Base-by-base conservation (phyloP, 2,888 invertebrate genomes). In the Chironomus tentans region DNA sequence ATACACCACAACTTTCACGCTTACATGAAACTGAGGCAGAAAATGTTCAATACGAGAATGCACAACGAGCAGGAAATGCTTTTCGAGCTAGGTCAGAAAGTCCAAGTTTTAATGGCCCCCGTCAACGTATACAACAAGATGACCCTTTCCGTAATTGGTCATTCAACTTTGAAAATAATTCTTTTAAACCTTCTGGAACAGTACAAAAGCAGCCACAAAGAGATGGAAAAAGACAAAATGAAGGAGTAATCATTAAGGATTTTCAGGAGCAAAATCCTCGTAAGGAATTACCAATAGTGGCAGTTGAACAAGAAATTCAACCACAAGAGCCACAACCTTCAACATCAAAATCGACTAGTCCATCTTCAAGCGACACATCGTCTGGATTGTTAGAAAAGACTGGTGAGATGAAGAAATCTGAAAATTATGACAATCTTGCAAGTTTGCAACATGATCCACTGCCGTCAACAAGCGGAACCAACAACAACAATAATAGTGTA, bases 101-200 rank as follows among this genome's bases (percentile, higher is more conserved):
- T 78, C 83, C 84, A 4, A 83, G 81, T 72, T 82, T 83, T 75
- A 79, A 78, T 69, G 80, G 80, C 62, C 80, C 78, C 71, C 24
- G 78, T 77, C 80, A 76, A 77, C 78, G 78, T 76, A 78, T 77
- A 2, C 81, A 81, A 72, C 80, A 81, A 24, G 80, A 80, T 0
- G 84, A 84, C 80, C 81, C 82, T 6, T 84, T 82, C 70, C 83
- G 82, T 75, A 83, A 80, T 77, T 84, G 83, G 78, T 82, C 83
- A 78, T 80, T 84, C 4, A 83, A 83, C 78, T 79, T 80, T 0
- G 82, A 83, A 10, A 83, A 82, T 77, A 82, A 83, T 76, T 82
- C 81, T 21, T 84, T 83, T 76, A 83, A 81, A 77, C 83, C 84
- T 47, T 77, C 77, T 62, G 74, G 62, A 12, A 56, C 69, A 13